Evolutionary conservation across 2,888 invertebrate genomes (phyloP).

Genomic region (Esperia sulphurella): DNA sequence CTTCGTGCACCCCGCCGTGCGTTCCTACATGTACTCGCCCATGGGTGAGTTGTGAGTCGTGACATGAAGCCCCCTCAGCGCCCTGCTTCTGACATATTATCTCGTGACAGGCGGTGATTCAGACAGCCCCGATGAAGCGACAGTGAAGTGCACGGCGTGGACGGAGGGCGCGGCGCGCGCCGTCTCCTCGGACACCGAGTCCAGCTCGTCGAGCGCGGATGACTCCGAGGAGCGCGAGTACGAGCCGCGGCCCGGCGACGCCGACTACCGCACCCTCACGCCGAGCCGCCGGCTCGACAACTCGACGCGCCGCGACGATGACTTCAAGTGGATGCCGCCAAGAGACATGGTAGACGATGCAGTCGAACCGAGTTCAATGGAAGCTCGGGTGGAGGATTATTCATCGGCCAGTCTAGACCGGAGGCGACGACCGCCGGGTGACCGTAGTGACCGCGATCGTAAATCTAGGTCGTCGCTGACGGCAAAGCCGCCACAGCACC

Average conservation of each 20-base stretch:
- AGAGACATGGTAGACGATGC: conserved; percentile 53
- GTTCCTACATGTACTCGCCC: conserved; percentile 77
- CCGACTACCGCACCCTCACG: conserved; percentile 78
- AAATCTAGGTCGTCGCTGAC: conserved; percentile 81
- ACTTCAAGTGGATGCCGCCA: conserved; percentile 83
- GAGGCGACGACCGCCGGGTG: conserved; percentile 67
- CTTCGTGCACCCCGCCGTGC: conserved; percentile 70
- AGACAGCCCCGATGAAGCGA: conserved; percentile 81
- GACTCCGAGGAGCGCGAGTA: conserved; percentile 63
- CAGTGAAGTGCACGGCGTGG: conserved; percentile 78
- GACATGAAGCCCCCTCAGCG: conserved; percentile 39
- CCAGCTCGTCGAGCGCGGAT: conserved; percentile 54
- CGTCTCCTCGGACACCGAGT: conserved; percentile 62
- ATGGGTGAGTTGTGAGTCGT: conserved; percentile 64
- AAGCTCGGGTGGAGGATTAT: conserved; percentile 52
- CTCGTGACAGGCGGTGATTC: conserved; percentile 78
- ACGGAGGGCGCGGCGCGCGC: conserved; percentile 63
- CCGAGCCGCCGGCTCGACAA: conserved; percentile 70
- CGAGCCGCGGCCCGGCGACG: conserved; percentile 79
- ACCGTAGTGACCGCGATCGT: conserved; percentile 81
- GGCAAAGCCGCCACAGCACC: conserved; percentile 71
- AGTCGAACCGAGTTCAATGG: conserved; percentile 41
- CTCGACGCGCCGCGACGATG: conserved; percentile 82
- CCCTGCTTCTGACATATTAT: conserved; percentile 43
- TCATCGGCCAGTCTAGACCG: conserved; percentile 77